Percentiles rank a stretch among this genome's conserved stretches.
These are phyloP conservation scores for Suncus etruscus DNA, from an alignment of 2,113 vertebrate species.

Conservation along the genomic window DNA sequence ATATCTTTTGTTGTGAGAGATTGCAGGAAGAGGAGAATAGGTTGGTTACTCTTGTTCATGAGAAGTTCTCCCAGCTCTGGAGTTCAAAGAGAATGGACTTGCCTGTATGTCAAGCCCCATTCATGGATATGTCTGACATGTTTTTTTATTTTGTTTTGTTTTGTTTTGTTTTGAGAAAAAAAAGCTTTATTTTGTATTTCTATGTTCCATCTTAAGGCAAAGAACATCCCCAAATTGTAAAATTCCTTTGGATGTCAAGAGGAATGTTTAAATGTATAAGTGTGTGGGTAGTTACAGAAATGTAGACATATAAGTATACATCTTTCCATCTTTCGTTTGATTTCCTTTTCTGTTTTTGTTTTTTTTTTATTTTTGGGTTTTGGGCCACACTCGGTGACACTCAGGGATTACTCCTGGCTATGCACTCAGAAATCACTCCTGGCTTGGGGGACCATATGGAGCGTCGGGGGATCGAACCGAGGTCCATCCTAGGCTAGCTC, in stretches of 20 bases:
- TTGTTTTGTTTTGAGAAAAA: background rate
- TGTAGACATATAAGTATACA: background rate
- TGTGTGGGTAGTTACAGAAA: background rate
- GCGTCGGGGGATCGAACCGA: no score
- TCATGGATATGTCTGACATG: background rate
- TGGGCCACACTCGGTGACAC: no score
- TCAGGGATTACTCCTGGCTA: no score
- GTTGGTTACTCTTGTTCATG: background rate
- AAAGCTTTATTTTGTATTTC: conserved; percentile 37
- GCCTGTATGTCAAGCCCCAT: background rate
- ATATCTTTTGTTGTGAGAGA: background rate
- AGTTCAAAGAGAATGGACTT: background rate
- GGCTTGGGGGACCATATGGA: no score
- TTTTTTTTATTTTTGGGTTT: no score
- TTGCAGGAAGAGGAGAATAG: background rate
- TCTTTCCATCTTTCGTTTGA: conserved; percentile 1
- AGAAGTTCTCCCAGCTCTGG: background rate
- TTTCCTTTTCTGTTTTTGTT: no score
- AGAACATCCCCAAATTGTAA: background rate
- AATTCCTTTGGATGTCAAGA: conserved; percentile 15
- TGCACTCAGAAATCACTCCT: no score
- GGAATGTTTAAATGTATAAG: conserved; percentile 49
- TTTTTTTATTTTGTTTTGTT: background rate
- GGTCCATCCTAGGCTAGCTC: no score
- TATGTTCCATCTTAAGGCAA: conserved; percentile 34